Percentiles rank a stretch among this genome's conserved stretches.
phyloP scores from a whole-genome alignment of 2,888 invertebrate genomes.

The Chymomyza fuscimana region DNA sequence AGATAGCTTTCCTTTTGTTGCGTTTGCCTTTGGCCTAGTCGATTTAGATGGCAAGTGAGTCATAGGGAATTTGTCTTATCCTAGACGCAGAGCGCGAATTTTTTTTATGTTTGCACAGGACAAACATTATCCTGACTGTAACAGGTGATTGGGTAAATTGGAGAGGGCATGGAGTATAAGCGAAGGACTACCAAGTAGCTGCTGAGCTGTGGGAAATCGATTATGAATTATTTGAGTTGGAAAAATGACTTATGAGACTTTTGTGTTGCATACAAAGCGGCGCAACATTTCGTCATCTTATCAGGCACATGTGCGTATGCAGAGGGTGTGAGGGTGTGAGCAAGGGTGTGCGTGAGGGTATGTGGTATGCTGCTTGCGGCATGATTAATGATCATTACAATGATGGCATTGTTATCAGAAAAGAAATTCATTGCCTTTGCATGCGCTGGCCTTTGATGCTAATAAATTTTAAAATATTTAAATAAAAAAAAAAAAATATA shows the following conservation, averaged over 20 bases:
- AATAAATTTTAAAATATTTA: constrained; percentile 55
- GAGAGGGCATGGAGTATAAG: neutral
- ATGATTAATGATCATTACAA: constrained; percentile 24
- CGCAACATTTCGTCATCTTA: constrained; percentile 41
- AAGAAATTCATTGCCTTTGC: constrained; percentile 18
- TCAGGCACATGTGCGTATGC: constrained; percentile 42
- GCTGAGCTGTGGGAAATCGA: constrained; percentile 60
- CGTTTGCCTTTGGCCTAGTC: constrained; percentile 17
- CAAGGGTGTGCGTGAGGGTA: neutral
- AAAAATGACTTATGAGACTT: constrained; percentile 76
- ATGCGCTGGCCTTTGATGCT: constrained; percentile 40
- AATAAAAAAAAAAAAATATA: neutral
- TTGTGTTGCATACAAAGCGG: constrained; percentile 37
- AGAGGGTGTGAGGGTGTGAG: constrained; percentile 7
- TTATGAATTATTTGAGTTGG: constrained; percentile 77
- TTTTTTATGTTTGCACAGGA: constrained; percentile 35
- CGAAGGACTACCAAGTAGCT: neutral
- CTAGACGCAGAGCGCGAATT: neutral
- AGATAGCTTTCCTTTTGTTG: no score
- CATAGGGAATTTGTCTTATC: neutral
- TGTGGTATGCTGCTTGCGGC: constrained; percentile 6
- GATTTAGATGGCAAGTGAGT: neutral
- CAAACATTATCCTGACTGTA: constrained; percentile 21
- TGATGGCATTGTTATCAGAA: constrained; percentile 19
- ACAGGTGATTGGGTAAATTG: neutral